A percentile compares a stretch with the other conserved stretches of the same genome.
Evolutionary conservation across 2,888 invertebrate genomes (phyloP).

Genomic region (Seira musarum): DNA sequence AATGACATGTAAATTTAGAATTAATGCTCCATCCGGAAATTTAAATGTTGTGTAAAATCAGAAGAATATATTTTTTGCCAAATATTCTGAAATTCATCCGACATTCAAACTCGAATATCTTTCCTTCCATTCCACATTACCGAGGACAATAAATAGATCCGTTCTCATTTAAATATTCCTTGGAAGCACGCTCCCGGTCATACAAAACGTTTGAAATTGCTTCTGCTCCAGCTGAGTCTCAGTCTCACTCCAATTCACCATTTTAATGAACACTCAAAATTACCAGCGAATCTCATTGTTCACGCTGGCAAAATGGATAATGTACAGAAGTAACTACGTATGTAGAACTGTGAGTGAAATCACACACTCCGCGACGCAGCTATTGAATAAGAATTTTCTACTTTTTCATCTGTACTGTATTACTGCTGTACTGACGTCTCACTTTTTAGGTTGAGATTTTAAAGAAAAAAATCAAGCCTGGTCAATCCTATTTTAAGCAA

Average conservation of each 20-base stretch:
- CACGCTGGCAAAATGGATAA: not conserved
- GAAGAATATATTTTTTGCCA: constrained; percentile 14
- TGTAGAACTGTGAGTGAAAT: not conserved
- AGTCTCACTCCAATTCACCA: constrained; percentile 16
- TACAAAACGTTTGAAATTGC: constrained; percentile 7
- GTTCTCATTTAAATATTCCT: constrained; percentile 31
- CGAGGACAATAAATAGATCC: constrained; percentile 25
- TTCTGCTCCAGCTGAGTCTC: constrained; percentile 36
- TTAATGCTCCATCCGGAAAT: constrained; percentile 21
- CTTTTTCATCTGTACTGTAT: too few relatives aligned
- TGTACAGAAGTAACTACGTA: not conserved
- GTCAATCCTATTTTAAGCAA: constrained; percentile 8
- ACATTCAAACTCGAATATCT: not conserved
- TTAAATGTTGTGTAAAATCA: constrained; percentile 24
- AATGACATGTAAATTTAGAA: constrained; percentile 40
- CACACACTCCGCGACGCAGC: not conserved
- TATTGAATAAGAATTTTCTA: too few relatives aligned
- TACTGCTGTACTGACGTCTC: too few relatives aligned
- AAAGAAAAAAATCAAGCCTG: not conserved
- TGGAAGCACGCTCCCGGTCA: constrained; percentile 11
- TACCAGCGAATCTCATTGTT: constrained; percentile 9
- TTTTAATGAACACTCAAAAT: constrained; percentile 19
- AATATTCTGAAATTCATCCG: not conserved
- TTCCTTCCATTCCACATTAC: not conserved
- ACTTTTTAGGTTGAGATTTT: too few relatives aligned